Percentiles rank a stretch among this genome's conserved stretches.
phyloP scores from a whole-genome alignment of 92 coral and sea anemone species.

The Siderastrea radians region DNA sequence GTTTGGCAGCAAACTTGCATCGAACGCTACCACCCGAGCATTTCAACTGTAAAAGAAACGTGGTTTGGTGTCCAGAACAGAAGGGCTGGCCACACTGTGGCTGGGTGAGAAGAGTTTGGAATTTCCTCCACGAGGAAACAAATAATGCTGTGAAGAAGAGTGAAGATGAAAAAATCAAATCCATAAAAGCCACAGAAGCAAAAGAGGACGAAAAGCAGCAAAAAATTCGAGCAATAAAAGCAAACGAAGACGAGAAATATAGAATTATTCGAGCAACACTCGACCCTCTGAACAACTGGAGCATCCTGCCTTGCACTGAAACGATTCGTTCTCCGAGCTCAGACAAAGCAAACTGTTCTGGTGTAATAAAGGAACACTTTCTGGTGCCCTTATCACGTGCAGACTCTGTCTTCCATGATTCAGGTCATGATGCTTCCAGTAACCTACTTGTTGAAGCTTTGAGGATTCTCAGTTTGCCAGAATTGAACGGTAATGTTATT shows the following conservation, averaged over 20 bases:
- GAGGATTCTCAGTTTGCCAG: constrained; percentile 49
- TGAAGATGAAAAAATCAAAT: background rate
- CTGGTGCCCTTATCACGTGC: constrained; percentile 66
- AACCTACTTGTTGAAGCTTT: constrained; percentile 10
- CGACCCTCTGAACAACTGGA: constrained; percentile 51
- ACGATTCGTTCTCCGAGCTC: background rate
- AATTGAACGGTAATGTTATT: constrained; percentile 46
- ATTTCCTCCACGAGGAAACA: constrained; percentile 17
- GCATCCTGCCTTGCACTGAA: constrained; percentile 62
- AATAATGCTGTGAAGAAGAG: background rate
- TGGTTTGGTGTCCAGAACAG: constrained; percentile 49
- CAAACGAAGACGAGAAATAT: constrained; percentile 14
- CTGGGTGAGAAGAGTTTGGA: constrained; percentile 74
- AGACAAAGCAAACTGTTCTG: too few relatives aligned
- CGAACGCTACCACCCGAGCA: background rate
- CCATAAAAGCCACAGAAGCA: background rate
- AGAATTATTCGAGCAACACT: constrained; percentile 18
- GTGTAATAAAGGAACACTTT: constrained; percentile 13
- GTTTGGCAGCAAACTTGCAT: constrained; percentile 63
- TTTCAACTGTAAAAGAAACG: constrained; percentile 14
- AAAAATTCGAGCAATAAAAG: background rate
- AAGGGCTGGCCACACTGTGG: background rate
- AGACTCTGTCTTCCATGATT: constrained; percentile 48
- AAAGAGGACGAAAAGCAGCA: constrained; percentile 14
- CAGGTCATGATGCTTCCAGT: background rate